These are phyloP conservation scores for Cromileptes altivelis DNA, from an alignment of 2,113 vertebrate species.

Conservation along the genomic window DNA sequence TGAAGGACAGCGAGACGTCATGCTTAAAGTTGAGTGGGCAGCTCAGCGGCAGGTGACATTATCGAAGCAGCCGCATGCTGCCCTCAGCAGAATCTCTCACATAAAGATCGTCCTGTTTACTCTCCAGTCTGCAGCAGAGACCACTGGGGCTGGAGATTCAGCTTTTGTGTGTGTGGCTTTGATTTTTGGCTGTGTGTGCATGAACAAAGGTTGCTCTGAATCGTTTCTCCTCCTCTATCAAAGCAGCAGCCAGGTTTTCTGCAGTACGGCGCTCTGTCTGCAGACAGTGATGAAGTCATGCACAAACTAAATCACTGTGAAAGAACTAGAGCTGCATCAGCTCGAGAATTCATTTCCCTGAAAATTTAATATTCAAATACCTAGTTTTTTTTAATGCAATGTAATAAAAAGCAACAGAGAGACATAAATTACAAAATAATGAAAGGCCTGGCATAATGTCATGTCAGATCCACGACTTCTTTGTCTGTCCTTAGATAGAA, in stretches of 20 bases:
- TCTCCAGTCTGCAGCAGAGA: conserved; percentile 14
- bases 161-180: conserved; percentile 17
- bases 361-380: not conserved
- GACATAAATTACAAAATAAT: not conserved
- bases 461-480: not conserved
- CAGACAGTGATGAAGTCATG: not conserved
- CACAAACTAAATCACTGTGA: not conserved
- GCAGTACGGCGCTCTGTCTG: not conserved
- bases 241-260: not conserved
- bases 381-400: not conserved
- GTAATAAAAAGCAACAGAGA: not conserved
- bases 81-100: conserved; percentile 51
- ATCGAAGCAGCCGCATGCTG: conserved; percentile 36
- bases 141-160: not conserved
- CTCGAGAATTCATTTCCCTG: too few species aligned
- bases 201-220: conserved; percentile 5
- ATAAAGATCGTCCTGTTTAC: conserved; percentile 29
- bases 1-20: conserved; percentile 33
- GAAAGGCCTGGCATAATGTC: not conserved
- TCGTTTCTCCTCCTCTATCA: not conserved
- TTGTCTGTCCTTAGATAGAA: not conserved
- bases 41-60: conserved; percentile 41
- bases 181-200: conserved; percentile 31
- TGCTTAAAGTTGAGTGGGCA: not conserved
- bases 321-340: too few species aligned